Evolutionary conservation across 2,113 vertebrate genomes (phyloP), one percentile per base, ranked within the genome.

Genomic region (Chlamydotis undulata): DNA sequence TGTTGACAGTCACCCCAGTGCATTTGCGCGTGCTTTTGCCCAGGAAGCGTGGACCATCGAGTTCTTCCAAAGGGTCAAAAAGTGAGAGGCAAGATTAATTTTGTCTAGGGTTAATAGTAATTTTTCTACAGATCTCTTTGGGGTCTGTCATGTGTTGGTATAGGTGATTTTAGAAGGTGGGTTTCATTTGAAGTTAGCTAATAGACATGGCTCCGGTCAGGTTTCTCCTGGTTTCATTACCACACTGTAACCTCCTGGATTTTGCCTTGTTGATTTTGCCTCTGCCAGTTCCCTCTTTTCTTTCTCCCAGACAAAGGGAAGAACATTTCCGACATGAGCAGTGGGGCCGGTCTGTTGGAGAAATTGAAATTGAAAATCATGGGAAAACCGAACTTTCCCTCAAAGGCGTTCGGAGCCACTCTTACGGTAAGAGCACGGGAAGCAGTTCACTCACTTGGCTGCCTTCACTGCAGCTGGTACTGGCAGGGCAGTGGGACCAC

Each of bases 31-130:
- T 10, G 95, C 96, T 69, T 61, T 96, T 57, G 92, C 96, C 47
- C 81, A 56, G 81, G 96, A 96, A 12, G 91, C 78, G 0, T 96
- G 96, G 96, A 96, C 77, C 41, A 56, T 79, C 0, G 23, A 94
- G 80, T 61, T 96, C 45, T 96, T 97, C 96, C 94, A 83, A 61
- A 95, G 37, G 26, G 12, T 96, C 83, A 95, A 77, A 95, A 96
- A 94, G 96, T 96, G 74, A 95, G 96, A 80, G n/a, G 5, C 35
- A 2, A 82, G 19, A 73, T 81, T 60, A 21, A 69, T 69, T 16
- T 47, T 35, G 89, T 76, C 45, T 57, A 33, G 57, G 28, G 2
- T 45, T 87, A 41, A 53, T 18, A 41, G 25, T 23, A 12, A 2
- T n/a, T 61, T 76, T 76, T 65, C 33, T 63, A 10, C 12, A 53